Base-by-base conservation (phyloP, 2,797 vertebrate species). In the Gobionotothen gibberifrons region DNA sequence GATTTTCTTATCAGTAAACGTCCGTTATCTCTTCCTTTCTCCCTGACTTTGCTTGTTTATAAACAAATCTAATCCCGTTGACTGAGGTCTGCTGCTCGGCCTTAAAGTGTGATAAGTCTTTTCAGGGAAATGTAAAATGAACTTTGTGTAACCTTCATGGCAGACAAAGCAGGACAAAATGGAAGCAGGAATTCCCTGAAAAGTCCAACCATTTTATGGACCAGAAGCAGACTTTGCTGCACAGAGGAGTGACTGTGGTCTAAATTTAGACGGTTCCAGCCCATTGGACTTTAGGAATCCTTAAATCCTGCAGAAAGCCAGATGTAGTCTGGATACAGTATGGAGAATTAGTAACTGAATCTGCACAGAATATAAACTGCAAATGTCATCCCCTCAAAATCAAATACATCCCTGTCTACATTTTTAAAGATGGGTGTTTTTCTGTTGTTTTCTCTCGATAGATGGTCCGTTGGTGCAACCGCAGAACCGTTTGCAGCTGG, bases 221-320 rank as follows among this genome's bases (percentile, higher is more conserved):
- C 54, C 43, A 71, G 82, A 76, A 57, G 75, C 81, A 86, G 86
- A 79, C 76, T 69, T 80, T 69, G 62, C 76, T 72, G 48, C 79
- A 85, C 77, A 82, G 74, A 85, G 65, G 71, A 89, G 83, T 56
- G 81, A 73, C 81, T 86, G 77, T 40, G 72, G 69, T 83, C 88
- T 92, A 89, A 89, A 90, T 88, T 90, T 93, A 92, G 87, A 77
- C 26, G 79, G 87, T 93, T 92, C 86, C 89, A 91, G 85, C 77
- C 82, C 82, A 85, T 69, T 22, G 46, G 76, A 89, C 81, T 47
- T 87, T 90, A 76, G 88, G 85, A 78, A 89, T 84, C 79, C 60
- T 66, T 49, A 80, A 87, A 84, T 79, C 81, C 52, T 60, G 57
- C 46, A 11, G 69, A 82, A 53, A 69, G 65, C 57, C 44, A 19